A percentile compares a stretch with the other conserved stretches of the same genome.
Evolutionary conservation across 2,113 vertebrate genomes (phyloP).

Genomic region (Gadus chalcogrammus): DNA sequence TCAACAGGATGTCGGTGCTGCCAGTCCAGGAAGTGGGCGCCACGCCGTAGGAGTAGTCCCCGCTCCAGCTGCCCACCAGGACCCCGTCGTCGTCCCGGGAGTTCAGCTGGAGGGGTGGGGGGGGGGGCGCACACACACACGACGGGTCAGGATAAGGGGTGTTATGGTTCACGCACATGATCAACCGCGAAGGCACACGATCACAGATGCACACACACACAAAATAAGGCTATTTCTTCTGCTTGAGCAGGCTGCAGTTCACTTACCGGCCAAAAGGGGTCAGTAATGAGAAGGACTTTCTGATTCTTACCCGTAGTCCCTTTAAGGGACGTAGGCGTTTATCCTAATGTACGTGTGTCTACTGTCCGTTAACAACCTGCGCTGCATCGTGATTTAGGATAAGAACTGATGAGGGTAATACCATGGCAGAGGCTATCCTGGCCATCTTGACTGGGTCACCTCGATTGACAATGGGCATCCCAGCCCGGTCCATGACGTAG

Average conservation of each 20-base stretch:
- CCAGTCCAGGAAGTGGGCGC: slow-evolving; percentile 94
- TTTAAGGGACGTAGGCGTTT: too few relatives aligned
- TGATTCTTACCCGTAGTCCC: too few relatives aligned
- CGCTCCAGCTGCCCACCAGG: slow-evolving; percentile 88
- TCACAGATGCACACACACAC: too few relatives aligned
- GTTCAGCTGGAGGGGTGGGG: slow-evolving; percentile 77
- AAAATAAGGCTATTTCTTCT: too few relatives aligned
- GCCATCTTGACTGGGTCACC: slow-evolving; percentile 88
- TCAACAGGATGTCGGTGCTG: slow-evolving; percentile 89
- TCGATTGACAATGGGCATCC: slow-evolving; percentile 86
- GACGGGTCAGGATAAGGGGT: not conserved
- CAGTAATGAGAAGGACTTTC: too few relatives aligned
- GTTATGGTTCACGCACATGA: not conserved
- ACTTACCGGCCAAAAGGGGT: too few relatives aligned
- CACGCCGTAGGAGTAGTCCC: slow-evolving; percentile 81
- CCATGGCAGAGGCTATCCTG: slow-evolving; percentile 90
- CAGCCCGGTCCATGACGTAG: slow-evolving; percentile 85
- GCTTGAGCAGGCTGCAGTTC: too few relatives aligned
- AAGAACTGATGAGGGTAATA: slow-evolving; percentile 54
- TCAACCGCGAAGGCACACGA: too few relatives aligned
- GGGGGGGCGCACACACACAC: too few relatives aligned
- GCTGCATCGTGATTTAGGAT: too few relatives aligned
- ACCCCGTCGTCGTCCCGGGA: slow-evolving; percentile 88
- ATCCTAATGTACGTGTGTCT: too few relatives aligned
- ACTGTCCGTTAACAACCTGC: too few relatives aligned